phyloP scores from a whole-genome alignment of 2,113 vertebrate genomes.

The Mastomys coucha region DNA sequence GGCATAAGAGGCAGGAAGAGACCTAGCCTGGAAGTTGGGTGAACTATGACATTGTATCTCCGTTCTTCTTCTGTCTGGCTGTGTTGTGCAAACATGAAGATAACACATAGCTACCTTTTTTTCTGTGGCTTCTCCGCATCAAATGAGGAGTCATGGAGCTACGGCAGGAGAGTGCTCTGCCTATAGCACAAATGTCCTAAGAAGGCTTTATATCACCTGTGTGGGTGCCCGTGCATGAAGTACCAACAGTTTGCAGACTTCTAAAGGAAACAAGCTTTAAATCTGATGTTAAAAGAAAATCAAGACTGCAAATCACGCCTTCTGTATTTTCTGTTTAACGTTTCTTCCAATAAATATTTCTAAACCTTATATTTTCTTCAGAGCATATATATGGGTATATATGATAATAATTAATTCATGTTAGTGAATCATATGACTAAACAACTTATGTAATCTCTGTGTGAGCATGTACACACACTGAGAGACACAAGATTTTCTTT shows the following conservation, averaged over 20 bases:
- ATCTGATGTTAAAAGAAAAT: background rate
- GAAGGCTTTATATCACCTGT: background rate
- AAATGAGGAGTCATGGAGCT: background rate
- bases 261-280: background rate
- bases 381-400: background rate
- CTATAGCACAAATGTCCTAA: background rate
- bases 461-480: background rate
- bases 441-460: background rate
- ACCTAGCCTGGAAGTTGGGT: background rate
- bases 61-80: accelerated
- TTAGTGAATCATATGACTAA: background rate
- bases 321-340: background rate
- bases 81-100: background rate
- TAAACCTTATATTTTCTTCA: background rate
- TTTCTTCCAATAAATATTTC: background rate
- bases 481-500: background rate
- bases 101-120: accelerated
- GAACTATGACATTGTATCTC: background rate
- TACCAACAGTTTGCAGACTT: no score
- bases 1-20: background rate
- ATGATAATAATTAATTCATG: background rate
- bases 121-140: background rate
- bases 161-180: background rate
- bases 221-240: background rate
- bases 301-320: background rate